These are phyloP conservation scores for Phenganax marumi DNA, from an alignment of 92 coral and sea anemone species.

Conservation along the genomic window DNA sequence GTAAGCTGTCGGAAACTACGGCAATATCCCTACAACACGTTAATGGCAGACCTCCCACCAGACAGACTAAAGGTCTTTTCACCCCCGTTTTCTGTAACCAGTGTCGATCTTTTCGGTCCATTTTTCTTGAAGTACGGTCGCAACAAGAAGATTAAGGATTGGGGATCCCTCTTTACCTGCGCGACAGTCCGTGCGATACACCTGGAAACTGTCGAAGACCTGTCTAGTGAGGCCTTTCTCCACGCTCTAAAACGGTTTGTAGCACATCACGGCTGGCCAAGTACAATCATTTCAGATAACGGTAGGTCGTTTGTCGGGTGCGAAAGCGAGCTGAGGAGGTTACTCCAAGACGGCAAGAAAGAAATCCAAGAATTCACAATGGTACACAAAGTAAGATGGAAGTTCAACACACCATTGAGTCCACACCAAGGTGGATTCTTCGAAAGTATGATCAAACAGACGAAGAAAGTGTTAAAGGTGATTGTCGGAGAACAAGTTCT, in stretches of 20 bases:
- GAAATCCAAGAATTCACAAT: not conserved
- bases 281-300: conserved; percentile 41
- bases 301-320: conserved; percentile 48
- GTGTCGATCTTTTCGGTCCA: conserved; percentile 56
- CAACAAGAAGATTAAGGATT: conserved; percentile 11
- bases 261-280: conserved; percentile 47
- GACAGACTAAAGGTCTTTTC: conserved; percentile 47
- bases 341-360: conserved; percentile 17
- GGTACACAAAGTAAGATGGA: conserved; percentile 43
- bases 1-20: conserved; percentile 36
- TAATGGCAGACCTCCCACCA: conserved; percentile 54
- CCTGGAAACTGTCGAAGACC: conserved; percentile 40
- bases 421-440: conserved; percentile 59
- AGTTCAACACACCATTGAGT: conserved; percentile 49
- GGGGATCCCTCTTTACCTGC: conserved; percentile 41
- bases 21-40: conserved; percentile 50
- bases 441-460: no score
- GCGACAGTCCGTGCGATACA: conserved; percentile 50
- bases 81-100: conserved; percentile 50
- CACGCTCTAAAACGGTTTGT: conserved; percentile 45
- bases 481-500: no score
- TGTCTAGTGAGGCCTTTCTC: conserved; percentile 35
- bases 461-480: no score
- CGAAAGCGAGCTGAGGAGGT: conserved; percentile 49
- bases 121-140: conserved; percentile 32